Percentiles rank a stretch among this genome's conserved stretches.
phyloP scores from a whole-genome alignment of 2,113 vertebrate genomes.

The Emydura subglobosa region DNA sequence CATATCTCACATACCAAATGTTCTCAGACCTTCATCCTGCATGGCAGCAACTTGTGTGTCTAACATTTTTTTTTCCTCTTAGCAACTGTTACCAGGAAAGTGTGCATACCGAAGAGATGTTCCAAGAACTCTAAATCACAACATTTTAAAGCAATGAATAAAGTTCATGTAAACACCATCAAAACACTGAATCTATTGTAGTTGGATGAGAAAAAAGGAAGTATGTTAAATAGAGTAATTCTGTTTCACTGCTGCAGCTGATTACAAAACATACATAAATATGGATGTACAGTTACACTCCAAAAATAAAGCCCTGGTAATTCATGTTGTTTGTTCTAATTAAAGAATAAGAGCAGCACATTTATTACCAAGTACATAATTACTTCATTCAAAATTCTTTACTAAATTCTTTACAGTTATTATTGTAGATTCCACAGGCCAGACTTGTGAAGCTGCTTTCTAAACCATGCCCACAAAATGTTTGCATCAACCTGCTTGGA shows the following conservation, averaged over 20 bases:
- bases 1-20: background rate
- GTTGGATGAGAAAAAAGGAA: background rate
- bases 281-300: background rate
- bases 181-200: background rate
- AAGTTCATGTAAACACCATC: background rate
- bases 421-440: background rate
- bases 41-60: background rate
- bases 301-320: background rate
- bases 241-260: background rate
- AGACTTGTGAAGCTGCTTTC: background rate
- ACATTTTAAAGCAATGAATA: background rate
- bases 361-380: background rate
- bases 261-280: background rate
- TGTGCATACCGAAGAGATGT: background rate
- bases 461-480: background rate
- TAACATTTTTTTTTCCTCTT: background rate
- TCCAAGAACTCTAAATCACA: background rate
- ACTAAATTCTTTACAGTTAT: background rate
- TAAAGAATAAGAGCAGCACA: background rate
- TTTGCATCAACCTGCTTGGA: accelerated
- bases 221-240: accelerated
- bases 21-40: accelerated
- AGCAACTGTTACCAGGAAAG: background rate
- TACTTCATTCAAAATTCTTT: background rate
- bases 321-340: constrained; percentile 34